These are phyloP conservation scores for Diplazon laetatorius DNA, from an alignment of 2,888 invertebrate species.

Conservation along the genomic window DNA sequence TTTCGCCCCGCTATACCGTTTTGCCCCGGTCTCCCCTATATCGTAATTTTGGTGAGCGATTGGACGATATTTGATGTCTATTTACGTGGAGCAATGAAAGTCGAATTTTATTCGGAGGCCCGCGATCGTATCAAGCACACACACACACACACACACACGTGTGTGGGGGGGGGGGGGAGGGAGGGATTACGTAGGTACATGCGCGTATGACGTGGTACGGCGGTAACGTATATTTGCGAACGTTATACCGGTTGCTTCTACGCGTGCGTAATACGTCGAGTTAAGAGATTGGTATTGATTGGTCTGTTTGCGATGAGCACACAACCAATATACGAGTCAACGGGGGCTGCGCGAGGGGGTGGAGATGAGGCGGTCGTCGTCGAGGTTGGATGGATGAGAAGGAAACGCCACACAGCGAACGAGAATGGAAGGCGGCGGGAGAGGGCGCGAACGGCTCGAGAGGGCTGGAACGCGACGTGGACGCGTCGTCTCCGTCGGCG, in stretches of 20 bases:
- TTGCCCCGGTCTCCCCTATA: too few relatives aligned
- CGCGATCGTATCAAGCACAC: slow-evolving; percentile 26
- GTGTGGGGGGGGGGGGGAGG: too few relatives aligned
- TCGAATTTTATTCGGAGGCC: slow-evolving; percentile 28
- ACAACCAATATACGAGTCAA: slow-evolving; percentile 76
- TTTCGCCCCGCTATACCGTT: too few relatives aligned
- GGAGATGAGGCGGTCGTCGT: slow-evolving; percentile 60
- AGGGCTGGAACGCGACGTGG: slow-evolving; percentile 69
- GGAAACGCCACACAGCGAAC: too few relatives aligned
- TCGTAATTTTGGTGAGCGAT: slow-evolving; percentile 9
- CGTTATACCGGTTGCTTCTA: slow-evolving; percentile 64
- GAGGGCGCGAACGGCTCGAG: slow-evolving; percentile 65
- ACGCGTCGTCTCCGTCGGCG: slow-evolving; percentile 51
- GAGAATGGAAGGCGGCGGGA: slow-evolving; percentile 56
- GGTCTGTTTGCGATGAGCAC: slow-evolving; percentile 80
- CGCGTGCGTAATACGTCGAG: slow-evolving; percentile 71
- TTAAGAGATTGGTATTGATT: slow-evolving; percentile 81
- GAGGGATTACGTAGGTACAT: slow-evolving; percentile 15
- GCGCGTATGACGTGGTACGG: too few relatives aligned
- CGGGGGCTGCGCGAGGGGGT: slow-evolving; percentile 50
- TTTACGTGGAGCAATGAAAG: slow-evolving; percentile 31
- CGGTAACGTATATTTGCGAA: slow-evolving; percentile 42
- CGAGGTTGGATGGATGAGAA: slow-evolving; percentile 42
- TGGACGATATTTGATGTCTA: too few relatives aligned
- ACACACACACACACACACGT: too few relatives aligned